Evolutionary conservation across 2,888 invertebrate species (phyloP).

Genomic region (Pheosia gnoma): DNA sequence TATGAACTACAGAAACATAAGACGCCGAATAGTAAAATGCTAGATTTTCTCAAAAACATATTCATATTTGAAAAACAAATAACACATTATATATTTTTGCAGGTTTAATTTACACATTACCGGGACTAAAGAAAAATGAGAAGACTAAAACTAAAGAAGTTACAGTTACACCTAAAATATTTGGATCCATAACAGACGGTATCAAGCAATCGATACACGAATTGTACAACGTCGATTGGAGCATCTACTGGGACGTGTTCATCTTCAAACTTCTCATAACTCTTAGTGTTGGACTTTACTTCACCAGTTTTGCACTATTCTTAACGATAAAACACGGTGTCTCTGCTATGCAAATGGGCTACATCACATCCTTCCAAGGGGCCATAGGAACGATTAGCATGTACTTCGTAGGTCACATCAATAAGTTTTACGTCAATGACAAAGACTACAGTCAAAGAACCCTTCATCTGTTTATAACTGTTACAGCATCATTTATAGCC

Average conservation of each 20-base stretch:
- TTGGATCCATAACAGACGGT: slow-evolving; percentile 37
- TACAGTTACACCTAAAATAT: slow-evolving; percentile 35
- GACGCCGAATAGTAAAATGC: no score
- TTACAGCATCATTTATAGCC: slow-evolving; percentile 66
- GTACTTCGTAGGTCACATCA: slow-evolving; percentile 69
- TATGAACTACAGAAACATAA: no score
- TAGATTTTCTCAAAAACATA: no score
- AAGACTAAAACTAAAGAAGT: slow-evolving; percentile 21
- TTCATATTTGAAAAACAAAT: background rate
- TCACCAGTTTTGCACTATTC: slow-evolving; percentile 74
- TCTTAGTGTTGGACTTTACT: slow-evolving; percentile 75
- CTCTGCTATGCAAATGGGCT: slow-evolving; percentile 78
- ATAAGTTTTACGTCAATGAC: slow-evolving; percentile 68
- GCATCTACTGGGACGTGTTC: slow-evolving; percentile 78
- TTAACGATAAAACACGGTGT: slow-evolving; percentile 71
- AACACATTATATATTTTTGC: slow-evolving; percentile 25
- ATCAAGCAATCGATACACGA: slow-evolving; percentile 63
- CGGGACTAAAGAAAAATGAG: slow-evolving; percentile 36
- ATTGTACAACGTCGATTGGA: slow-evolving; percentile 78
- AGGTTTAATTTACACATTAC: slow-evolving; percentile 48
- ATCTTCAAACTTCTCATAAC: slow-evolving; percentile 75
- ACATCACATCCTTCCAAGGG: slow-evolving; percentile 80
- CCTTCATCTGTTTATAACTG: slow-evolving; percentile 70
- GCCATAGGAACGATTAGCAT: slow-evolving; percentile 70
- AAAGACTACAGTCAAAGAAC: slow-evolving; percentile 62